phyloP scores from a whole-genome alignment of 2,113 vertebrate genomes.

The Lanius collurio region DNA sequence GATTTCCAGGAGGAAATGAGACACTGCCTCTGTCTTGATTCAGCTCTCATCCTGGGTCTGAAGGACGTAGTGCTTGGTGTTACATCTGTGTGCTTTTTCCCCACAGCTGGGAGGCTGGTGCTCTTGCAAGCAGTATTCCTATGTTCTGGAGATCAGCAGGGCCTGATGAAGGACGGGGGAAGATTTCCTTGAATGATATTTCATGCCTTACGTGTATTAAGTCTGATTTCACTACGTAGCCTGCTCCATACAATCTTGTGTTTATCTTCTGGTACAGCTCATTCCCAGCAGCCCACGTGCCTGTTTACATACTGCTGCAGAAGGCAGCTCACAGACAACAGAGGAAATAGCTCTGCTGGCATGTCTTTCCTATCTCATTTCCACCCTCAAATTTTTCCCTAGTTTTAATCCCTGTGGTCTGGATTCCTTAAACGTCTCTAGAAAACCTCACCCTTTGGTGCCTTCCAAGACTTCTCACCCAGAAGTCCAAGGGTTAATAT shows the following conservation, averaged over 20 bases:
- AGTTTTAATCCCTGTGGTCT: background rate
- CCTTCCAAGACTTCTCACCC: background rate
- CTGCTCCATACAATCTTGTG: background rate
- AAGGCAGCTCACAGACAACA: background rate
- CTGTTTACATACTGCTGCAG: background rate
- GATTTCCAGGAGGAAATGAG: background rate
- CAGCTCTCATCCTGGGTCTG: background rate
- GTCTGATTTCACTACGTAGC: background rate
- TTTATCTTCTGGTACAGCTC: background rate
- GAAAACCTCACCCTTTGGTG: background rate
- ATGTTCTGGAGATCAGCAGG: background rate
- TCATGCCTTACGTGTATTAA: background rate
- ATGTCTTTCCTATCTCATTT: background rate
- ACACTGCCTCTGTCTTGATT: background rate
- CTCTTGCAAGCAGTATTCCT: background rate
- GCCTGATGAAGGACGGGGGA: background rate
- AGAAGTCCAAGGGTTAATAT: conserved; percentile 18
- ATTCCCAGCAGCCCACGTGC: background rate
- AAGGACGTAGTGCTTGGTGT: background rate
- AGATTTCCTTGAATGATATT: background rate
- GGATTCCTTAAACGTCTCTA: background rate
- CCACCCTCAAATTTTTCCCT: background rate
- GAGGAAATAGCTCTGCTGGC: background rate
- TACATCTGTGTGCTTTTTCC: background rate
- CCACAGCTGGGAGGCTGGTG: background rate